phyloP scores from a whole-genome alignment of 2,797 vertebrate genomes.

The Chiroxiphia lanceolata region DNA sequence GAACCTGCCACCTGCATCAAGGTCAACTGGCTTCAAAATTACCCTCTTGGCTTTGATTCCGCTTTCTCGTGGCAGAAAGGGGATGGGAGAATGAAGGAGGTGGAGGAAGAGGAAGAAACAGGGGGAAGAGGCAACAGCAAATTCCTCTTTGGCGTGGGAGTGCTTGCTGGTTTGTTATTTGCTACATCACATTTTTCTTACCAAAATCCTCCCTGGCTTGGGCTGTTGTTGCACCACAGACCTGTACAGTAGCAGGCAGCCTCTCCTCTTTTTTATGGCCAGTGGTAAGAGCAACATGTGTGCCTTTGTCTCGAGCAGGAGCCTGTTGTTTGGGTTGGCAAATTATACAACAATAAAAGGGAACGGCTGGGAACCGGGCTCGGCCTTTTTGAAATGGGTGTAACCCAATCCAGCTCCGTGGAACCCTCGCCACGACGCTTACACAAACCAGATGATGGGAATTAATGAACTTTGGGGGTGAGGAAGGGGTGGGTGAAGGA shows the following conservation, averaged over 20 bases:
- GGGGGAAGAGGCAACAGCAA: neutral
- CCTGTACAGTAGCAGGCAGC: neutral
- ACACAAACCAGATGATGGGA: slow-evolving; percentile 57
- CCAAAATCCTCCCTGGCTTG: neutral
- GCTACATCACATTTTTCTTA: neutral
- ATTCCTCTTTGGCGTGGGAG: neutral
- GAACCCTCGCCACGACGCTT: neutral
- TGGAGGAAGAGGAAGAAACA: neutral
- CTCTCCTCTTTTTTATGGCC: neutral
- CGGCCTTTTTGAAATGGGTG: slow-evolving; percentile 23
- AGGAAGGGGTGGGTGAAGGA: neutral
- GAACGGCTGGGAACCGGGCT: slow-evolving; percentile 25
- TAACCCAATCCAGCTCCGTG: neutral
- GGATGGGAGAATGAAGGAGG: neutral
- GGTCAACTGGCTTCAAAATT: neutral
- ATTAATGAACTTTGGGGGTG: slow-evolving; percentile 19
- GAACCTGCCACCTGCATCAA: neutral
- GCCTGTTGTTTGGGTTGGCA: slow-evolving; percentile 35
- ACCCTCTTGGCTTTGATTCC: neutral
- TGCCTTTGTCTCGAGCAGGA: neutral
- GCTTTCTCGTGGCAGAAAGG: neutral
- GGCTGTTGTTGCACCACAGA: neutral
- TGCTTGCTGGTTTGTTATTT: neutral
- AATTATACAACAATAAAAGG: slow-evolving; percentile 54
- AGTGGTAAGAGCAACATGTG: neutral